Conservation (phyloP, 2,113 vertebrate species). For the Ciconia boyciana region DNA sequence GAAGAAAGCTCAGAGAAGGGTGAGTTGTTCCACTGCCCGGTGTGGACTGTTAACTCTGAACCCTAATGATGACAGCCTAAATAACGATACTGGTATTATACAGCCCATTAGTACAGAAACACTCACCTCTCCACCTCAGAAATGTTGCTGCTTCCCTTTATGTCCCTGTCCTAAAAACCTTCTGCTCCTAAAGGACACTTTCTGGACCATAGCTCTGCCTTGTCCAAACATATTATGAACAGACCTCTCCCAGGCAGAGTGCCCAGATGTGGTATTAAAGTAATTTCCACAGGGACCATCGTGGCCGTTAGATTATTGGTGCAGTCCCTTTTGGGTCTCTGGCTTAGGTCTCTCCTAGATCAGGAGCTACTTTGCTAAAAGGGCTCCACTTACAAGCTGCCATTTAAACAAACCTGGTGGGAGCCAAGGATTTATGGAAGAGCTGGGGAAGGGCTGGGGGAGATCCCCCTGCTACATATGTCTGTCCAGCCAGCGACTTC, state of each 20-base stretch:
- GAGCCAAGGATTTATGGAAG: background rate
- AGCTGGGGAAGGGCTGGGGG: background rate
- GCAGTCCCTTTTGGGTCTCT: background rate
- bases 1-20: background rate
- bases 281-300: background rate
- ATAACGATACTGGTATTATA: background rate
- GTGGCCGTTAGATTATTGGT: accelerated
- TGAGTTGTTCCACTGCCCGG: background rate
- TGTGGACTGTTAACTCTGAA: background rate
- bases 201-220: background rate
- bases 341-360: background rate
- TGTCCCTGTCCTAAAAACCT: background rate
- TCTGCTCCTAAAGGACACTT: background rate
- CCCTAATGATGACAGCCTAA: background rate
- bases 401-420: background rate
- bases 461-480: background rate
- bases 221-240: background rate
- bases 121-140: background rate
- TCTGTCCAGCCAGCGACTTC: background rate
- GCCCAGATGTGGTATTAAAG: background rate
- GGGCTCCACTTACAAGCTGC: background rate
- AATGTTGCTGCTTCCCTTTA: background rate
- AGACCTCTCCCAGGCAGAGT: background rate
- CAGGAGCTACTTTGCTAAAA: background rate
- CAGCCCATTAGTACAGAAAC: background rate